These are phyloP conservation scores for Porites divaricata DNA, from an alignment of 92 coral and sea anemone species.

Conservation along the genomic window DNA sequence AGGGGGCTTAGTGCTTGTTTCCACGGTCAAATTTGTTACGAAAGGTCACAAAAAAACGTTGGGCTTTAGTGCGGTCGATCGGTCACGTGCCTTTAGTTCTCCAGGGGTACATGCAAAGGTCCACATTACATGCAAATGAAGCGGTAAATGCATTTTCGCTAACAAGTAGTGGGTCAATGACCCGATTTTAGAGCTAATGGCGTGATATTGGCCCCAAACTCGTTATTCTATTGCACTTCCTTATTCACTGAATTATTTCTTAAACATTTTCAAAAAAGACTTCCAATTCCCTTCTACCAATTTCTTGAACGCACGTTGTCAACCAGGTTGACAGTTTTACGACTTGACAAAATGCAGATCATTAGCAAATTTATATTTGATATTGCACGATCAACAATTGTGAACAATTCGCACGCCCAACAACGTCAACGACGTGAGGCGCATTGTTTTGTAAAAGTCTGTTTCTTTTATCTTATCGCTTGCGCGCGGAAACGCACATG, in stretches of 20 bases:
- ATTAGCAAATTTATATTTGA: neutral
- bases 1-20: too few relatives aligned
- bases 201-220: constrained; percentile 8
- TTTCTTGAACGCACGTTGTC: neutral
- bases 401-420: constrained; percentile 26
- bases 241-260: too few relatives aligned
- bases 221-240: neutral
- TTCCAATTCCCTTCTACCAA: too few relatives aligned
- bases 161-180: neutral
- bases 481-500: neutral
- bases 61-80: neutral
- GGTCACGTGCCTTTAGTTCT: neutral
- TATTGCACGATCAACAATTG: neutral
- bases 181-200: neutral
- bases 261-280: too few relatives aligned
- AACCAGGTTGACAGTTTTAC: neutral
- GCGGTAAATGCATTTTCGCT: too few relatives aligned
- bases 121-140: too few relatives aligned
- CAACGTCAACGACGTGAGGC: neutral
- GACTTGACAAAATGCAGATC: too few relatives aligned
- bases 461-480: neutral
- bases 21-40: too few relatives aligned
- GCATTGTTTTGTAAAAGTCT: neutral
- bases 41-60: too few relatives aligned
- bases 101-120: neutral